A percentile compares a stretch with the other conserved stretches of the same genome.
These are phyloP conservation scores for Ciconia stormi DNA, from an alignment of 2,113 vertebrate genomes.

Conservation along the genomic window DNA sequence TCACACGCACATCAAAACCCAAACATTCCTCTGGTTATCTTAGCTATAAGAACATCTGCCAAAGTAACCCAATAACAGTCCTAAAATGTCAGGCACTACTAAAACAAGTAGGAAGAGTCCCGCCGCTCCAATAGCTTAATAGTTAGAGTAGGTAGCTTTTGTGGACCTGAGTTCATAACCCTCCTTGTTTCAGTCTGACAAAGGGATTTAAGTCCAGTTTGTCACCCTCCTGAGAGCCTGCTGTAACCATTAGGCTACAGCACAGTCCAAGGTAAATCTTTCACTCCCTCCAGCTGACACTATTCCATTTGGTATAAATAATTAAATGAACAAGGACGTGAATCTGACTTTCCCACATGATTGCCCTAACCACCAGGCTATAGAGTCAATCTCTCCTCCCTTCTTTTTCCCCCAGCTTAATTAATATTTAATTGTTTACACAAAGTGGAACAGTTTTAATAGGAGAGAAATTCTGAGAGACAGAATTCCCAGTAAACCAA, in stretches of 20 bases:
- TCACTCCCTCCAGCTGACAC: conserved; percentile 30
- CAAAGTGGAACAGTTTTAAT: conserved; percentile 40
- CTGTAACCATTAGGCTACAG: conserved; percentile 3
- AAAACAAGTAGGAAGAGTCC: not conserved
- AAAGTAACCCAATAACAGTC: not conserved
- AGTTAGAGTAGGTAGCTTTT: not conserved
- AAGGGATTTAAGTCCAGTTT: not conserved
- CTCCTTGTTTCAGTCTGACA: not conserved
- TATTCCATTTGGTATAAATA: conserved; percentile 61
- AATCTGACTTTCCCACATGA: conserved; percentile 45
- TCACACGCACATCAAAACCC: not conserved
- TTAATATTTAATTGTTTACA: conserved; percentile 68
- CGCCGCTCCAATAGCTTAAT: not conserved
- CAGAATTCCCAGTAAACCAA: not conserved
- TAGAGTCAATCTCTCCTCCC: conserved; percentile 26
- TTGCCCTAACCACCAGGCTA: conserved; percentile 42
- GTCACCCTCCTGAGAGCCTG: not conserved
- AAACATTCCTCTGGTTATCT: not conserved
- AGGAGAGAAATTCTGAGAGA: conserved; percentile 18
- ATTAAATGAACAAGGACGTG: conserved; percentile 37
- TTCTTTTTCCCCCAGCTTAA: not conserved
- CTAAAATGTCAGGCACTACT: not conserved
- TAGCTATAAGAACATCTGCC: not conserved
- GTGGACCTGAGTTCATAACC: not conserved
- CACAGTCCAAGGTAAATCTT: conserved; percentile 1